These are phyloP conservation scores for Dinocampus coccinellae DNA, from an alignment of 2,888 invertebrate species.

Conservation along the genomic window DNA sequence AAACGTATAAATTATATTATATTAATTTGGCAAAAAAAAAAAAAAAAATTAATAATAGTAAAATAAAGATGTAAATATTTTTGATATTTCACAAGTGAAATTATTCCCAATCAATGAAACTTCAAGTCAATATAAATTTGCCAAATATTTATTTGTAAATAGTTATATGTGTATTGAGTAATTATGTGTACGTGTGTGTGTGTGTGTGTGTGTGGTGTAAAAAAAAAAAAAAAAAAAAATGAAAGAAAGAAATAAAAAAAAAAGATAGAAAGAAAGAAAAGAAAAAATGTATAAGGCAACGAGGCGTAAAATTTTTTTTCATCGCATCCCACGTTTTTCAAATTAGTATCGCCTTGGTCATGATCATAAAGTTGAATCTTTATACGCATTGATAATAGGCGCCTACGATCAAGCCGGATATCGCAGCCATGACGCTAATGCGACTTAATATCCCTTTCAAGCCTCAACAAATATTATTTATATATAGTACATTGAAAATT, in stretches of 20 bases:
- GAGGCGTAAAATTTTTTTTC: constrained; percentile 20
- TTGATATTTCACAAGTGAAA: constrained; percentile 8
- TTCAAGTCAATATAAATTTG: background rate
- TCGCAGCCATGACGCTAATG: constrained; percentile 35
- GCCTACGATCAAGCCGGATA: constrained; percentile 47
- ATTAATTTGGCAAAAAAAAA: too few species aligned
- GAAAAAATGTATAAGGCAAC: background rate
- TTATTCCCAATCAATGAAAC: background rate
- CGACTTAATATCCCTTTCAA: constrained; percentile 37
- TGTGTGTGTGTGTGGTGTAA: background rate
- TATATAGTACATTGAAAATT: background rate
- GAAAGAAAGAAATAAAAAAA: background rate
- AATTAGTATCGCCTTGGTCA: constrained; percentile 49
- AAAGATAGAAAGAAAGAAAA: background rate
- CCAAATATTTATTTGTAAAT: too few species aligned
- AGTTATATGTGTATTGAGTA: too few species aligned
- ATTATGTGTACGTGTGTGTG: background rate
- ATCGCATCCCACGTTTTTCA: constrained; percentile 46
- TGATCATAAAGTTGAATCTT: constrained; percentile 55
- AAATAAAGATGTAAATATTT: constrained; percentile 1
- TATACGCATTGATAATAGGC: constrained; percentile 56
- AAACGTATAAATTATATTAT: too few species aligned
- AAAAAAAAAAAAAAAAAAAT: too few species aligned
- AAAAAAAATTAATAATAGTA: too few species aligned
- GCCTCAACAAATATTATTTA: constrained; percentile 6